Evolutionary conservation across 2,888 invertebrate genomes (phyloP), one percentile per base, ranked within the genome.

Genomic region (Mythimna lalbum): DNA sequence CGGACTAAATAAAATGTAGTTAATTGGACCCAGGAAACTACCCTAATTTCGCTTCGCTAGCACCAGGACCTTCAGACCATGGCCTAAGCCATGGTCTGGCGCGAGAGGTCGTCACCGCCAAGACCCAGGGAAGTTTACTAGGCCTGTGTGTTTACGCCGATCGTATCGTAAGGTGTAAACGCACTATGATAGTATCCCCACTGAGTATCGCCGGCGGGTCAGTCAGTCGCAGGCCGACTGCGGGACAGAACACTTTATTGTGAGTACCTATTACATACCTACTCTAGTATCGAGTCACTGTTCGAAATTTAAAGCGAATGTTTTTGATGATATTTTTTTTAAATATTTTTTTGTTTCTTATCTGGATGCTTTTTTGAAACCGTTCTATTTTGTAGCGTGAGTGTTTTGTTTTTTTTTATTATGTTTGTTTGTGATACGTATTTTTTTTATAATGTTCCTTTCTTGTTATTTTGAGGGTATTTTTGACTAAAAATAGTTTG

Each of bases 201-300:
- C 72, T 65, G 80, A 67, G 47, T 57, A 50, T 2, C 21, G 59
- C 69, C 55, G 65, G 62, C 64, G 64, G 64, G 70, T 56, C 77
- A 76, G 82, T 78, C 78, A 81, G 79, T 79, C 79, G 79, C 79
- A 65, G 73, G 6, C 63, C 23, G 59, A 55, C 79, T 81, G 79
- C 65, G 79, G 82, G 49, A 72, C 73, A 63, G 43, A 12, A 61
- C 67, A 81, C 79, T 53, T 60, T 63, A 76, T 64, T 62, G 79
- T 79, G 68, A 79, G 79, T 79, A 76, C 57, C 21, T 52, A 23
- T 59, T 33, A 2, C 10, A n/a, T 59, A 69, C 52, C 19, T 52
- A 47, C 2, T 39, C 12, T 61, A 66, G 6, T 56, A 47, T 27
- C 63, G 60, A 63, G 17, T 17, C 12, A 39, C 27, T 43, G 50